Base-by-base conservation (phyloP, 2,113 vertebrate species). In the Ammodytes marinus region DNA sequence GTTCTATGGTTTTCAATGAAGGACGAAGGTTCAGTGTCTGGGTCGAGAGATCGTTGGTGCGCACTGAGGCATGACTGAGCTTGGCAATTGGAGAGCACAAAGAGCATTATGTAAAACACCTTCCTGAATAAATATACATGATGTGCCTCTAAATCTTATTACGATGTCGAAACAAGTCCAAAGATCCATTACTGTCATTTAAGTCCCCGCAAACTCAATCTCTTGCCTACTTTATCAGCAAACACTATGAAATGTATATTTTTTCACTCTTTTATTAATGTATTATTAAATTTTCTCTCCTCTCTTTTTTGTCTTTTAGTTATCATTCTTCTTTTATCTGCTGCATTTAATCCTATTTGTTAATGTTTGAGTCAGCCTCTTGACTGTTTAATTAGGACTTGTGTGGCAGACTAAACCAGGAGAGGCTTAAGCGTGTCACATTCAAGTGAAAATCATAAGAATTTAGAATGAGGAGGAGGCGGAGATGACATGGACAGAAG, bases 331-430 rank as follows among this genome's bases (percentile, higher is more conserved):
- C 54, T 79, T 90, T 88, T 67, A 79, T 87, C 74, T 86, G 19
- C 82, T 71, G 42, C 75, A 88, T 90, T 88, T 83, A 88, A 91
- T 69, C 55, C 74, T 37, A 70, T 57, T 88, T 91, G 86, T 79
- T 90, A 68, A 86, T 87, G 86, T 87, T 88, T 84, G 91, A 88
- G 85, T 60, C 35, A 70, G 77, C 42, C 77, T 54, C 67, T 37
- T 61, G 78, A 85, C 88, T 87, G 76, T 77, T 88, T 93, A 91
- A 94, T 94, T 91, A 90, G 77, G 78, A 65, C 85, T 73, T 85
- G 90, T 90, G 79, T 69, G 55, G 79, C 72, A 58, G 69, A 75
- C 73, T 79, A 87, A 87, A 90, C 78, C 65, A 69, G 35, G 27
- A 80, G 76, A 89, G 77, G 84, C 68, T 92, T 69, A 63, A 47